Evolutionary conservation across 2,888 invertebrate genomes (phyloP).

Genomic region (Andrena minutula): DNA sequence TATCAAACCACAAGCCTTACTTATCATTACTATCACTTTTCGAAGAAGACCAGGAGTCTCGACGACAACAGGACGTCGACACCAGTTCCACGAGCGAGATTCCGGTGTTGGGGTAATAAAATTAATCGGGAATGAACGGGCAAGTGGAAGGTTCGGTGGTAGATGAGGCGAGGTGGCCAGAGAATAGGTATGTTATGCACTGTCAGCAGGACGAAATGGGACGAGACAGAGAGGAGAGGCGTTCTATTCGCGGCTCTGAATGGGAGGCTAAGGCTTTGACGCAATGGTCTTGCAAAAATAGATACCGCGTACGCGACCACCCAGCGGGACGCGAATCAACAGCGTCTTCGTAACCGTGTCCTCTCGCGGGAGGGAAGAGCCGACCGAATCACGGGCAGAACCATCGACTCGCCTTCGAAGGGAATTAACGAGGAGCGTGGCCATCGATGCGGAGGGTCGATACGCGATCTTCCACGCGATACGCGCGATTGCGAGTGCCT

Average conservation of each 20-base stretch:
- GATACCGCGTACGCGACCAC: slow-evolving; percentile 34
- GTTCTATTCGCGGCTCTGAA: slow-evolving; percentile 79
- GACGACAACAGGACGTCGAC: too few relatives aligned
- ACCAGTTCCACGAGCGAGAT: too few relatives aligned
- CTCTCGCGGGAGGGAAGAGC: neutral
- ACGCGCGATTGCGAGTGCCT: neutral
- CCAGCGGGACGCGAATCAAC: neutral
- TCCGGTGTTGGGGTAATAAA: too few relatives aligned
- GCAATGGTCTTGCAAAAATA: slow-evolving; percentile 77
- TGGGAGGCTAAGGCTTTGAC: slow-evolving; percentile 72
- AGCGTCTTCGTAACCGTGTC: neutral
- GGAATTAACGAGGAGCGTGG: neutral
- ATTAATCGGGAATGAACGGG: too few relatives aligned
- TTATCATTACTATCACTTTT: too few relatives aligned
- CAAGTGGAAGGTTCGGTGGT: neutral
- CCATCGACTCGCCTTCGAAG: neutral
- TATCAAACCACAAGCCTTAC: too few relatives aligned
- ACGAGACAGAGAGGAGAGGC: slow-evolving; percentile 25
- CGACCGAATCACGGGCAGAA: neutral
- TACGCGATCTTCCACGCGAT: slow-evolving; percentile 2
- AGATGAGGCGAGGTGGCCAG: too few relatives aligned
- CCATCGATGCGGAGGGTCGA: neutral
- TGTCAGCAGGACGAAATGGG: neutral
- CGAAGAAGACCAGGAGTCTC: too few relatives aligned
- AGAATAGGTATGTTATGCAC: neutral